phyloP scores from a whole-genome alignment of 2,888 invertebrate genomes.

The Caenorhabditis sinica region DNA sequence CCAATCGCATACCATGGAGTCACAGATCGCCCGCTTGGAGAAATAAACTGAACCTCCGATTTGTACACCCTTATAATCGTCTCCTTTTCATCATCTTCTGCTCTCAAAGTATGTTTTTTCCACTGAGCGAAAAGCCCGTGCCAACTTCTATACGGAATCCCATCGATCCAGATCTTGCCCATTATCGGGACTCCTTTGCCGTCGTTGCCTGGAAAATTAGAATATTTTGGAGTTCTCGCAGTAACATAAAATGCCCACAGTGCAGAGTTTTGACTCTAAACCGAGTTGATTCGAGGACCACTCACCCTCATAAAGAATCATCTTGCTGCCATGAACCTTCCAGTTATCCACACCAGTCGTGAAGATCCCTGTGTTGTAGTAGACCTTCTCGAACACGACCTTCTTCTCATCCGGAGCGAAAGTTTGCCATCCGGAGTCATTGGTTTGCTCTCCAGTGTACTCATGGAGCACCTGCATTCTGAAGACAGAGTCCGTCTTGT shows the following conservation, averaged over 20 bases:
- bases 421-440: conserved; percentile 8
- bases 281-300: not conserved
- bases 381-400: conserved; percentile 11
- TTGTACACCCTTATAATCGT: conserved; percentile 11
- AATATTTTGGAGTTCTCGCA: not conserved
- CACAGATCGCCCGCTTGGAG: conserved; percentile 26
- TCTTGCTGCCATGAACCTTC: conserved; percentile 26
- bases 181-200: not conserved
- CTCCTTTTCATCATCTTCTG: conserved; percentile 29
- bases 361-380: conserved; percentile 27
- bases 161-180: conserved; percentile 22
- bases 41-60: conserved; percentile 34
- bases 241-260: too few relatives aligned
- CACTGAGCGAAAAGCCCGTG: conserved; percentile 16
- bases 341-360: conserved; percentile 26
- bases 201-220: not conserved
- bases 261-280: too few relatives aligned
- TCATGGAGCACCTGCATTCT: conserved; percentile 27
- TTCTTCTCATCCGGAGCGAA: conserved; percentile 11
- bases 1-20: conserved; percentile 11
- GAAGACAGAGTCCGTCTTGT: conserved; percentile 12
- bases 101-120: conserved; percentile 42
- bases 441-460: conserved; percentile 28
- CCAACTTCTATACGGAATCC: conserved; percentile 16
- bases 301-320: conserved; percentile 4